A percentile compares a stretch with the other conserved stretches of the same genome.
Evolutionary conservation across 2,888 invertebrate genomes (phyloP).

Genomic region (Pollenia labialis): DNA sequence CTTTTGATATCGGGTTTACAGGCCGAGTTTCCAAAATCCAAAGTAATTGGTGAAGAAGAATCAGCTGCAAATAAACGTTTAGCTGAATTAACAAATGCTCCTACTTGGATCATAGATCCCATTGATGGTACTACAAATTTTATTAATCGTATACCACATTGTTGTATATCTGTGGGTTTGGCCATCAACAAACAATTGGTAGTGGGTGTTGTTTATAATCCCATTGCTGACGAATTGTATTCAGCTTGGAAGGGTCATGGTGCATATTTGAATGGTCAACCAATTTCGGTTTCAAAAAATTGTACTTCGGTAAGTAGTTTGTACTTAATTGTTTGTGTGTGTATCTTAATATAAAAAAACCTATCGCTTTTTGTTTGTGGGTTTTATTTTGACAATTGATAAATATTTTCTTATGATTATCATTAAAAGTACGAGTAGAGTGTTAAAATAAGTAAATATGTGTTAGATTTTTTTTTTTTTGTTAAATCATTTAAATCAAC

Average conservation of each 20-base stretch:
- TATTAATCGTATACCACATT: conserved; percentile 88
- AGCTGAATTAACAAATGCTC: conserved; percentile 87
- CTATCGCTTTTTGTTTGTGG: conserved; percentile 17
- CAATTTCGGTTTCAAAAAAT: conserved; percentile 84
- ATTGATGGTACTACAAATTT: conserved; percentile 96
- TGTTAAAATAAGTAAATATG: background rate
- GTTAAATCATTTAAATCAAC: conserved; percentile 22
- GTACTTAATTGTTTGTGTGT: background rate
- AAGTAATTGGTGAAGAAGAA: conserved; percentile 92
- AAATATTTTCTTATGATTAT: conserved; percentile 22
- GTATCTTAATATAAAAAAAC: background rate
- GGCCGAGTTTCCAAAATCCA: conserved; percentile 87
- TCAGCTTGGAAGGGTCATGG: conserved; percentile 90
- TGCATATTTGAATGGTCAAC: conserved; percentile 89
- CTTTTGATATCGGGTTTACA: conserved; percentile 86
- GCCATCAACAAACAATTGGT: conserved; percentile 86
- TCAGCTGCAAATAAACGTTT: conserved; percentile 80
- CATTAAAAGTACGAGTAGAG: conserved; percentile 3
- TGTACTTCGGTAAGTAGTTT: conserved; percentile 79
- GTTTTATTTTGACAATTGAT: conserved; percentile 34
- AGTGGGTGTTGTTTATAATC: conserved; percentile 91
- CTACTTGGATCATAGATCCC: conserved; percentile 95
- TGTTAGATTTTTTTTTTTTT: conserved; percentile 30
- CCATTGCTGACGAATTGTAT: conserved; percentile 89
- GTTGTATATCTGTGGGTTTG: conserved; percentile 89